These are phyloP conservation scores for Neosalanx taihuensis DNA, from an alignment of 2,797 vertebrate genomes.

Conservation along the genomic window DNA sequence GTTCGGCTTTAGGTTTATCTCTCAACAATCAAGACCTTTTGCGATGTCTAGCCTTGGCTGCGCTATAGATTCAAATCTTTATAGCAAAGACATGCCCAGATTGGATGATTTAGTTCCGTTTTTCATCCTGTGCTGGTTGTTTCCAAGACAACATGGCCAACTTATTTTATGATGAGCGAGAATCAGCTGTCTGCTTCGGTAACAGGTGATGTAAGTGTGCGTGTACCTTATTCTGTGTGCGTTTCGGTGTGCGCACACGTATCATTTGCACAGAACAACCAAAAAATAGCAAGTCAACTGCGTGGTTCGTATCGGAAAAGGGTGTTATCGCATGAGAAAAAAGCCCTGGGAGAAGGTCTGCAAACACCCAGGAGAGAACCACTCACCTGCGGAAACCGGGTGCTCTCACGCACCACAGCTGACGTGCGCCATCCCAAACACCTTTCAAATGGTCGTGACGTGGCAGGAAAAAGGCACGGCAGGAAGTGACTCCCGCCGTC, in stretches of 20 bases:
- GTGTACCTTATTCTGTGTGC: not conserved
- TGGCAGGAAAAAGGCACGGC: too few species aligned
- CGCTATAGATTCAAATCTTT: not conserved
- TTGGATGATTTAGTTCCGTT: not conserved
- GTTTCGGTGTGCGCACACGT: not conserved
- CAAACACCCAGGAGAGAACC: too few species aligned
- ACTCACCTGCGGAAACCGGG: too few species aligned
- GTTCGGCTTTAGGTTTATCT: constrained; percentile 27
- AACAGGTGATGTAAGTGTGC: not conserved
- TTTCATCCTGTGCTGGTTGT: not conserved
- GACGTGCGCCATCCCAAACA: not conserved
- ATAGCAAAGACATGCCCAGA: not conserved
- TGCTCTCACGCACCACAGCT: too few species aligned
- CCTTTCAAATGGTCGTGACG: not conserved
- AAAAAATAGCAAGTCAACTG: not conserved
- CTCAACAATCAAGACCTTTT: not conserved
- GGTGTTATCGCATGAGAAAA: too few species aligned
- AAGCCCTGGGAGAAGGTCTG: too few species aligned
- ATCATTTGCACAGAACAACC: not conserved
- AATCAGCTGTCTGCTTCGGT: not conserved
- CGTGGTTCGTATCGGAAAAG: too few species aligned
- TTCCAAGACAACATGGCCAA: constrained; percentile 4
- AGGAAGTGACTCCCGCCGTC: not conserved
- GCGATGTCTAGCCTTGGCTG: not conserved
- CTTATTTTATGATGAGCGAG: not conserved